Base-by-base conservation (phyloP, 2,797 vertebrate species). In the Acipenser transmontanus region DNA sequence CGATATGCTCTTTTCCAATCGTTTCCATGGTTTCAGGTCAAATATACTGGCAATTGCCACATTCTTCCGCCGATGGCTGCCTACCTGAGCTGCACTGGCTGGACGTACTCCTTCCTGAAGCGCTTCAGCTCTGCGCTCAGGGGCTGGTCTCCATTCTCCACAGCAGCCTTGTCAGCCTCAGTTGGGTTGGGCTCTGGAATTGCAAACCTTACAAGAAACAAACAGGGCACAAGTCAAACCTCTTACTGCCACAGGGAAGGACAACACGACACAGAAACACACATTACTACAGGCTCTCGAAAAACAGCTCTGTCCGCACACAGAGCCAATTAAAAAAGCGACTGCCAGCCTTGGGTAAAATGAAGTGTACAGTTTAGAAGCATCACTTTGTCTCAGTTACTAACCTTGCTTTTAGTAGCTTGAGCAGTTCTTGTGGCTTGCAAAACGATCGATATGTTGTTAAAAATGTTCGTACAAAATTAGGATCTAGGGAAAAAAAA, bases 401-500 rank as follows among this genome's bases (percentile, higher is more conserved):
- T 85, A 82, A 96, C 96, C 96, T 93, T 90, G 98, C 95, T 79
- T 96, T 96, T 64, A 98, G 92, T 80, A 98, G 91, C 80, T 88
- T 92, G 81, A 98, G 88, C 79, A 98, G 86, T 85, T 98, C 95
- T 80, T 94, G 95, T 73, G 96, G 94, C 83, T 94, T 97, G 85
- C 96, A 98, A 84, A 98, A 98, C 0, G 96, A 98, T 74, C 96
- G 89, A 76, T 97, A 98, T 4, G 95, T 98, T 73, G 96, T 98
- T 78, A 98, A 93, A 83, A 98, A 98, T 61, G 96, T 98, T 80
- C 96, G 88, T 77, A 98, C 96, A 79, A 98, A 98, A 87, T 98
- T 98, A 73, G 96, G 96, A 90, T 98, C 96, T 98, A 88, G 73
- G 74, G 79, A 71, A 71, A 74, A 79, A 72, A 76, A 84, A 75